phyloP scores from a whole-genome alignment of 2,888 invertebrate species.

The Polymixis lichenea region DNA sequence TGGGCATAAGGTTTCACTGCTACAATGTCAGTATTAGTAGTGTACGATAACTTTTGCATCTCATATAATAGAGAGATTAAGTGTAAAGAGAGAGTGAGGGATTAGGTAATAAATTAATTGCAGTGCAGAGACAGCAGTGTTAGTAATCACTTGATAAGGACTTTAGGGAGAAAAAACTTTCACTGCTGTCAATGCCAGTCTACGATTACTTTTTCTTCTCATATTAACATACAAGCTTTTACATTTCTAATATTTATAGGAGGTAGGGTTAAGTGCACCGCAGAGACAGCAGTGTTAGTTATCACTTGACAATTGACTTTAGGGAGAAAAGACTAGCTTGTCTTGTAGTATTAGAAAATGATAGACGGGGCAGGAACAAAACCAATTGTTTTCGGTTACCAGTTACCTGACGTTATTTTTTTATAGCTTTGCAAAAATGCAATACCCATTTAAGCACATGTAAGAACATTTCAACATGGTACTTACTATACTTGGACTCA shows the following conservation, averaged over 20 bases:
- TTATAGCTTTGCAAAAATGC: background rate
- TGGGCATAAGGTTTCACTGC: background rate
- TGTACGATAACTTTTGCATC: background rate
- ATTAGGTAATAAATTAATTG: background rate
- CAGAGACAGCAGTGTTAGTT: too few species aligned
- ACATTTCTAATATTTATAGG: too few species aligned
- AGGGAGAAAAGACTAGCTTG: background rate
- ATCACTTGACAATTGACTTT: too few species aligned
- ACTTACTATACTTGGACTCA: too few species aligned
- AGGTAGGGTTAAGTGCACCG: too few species aligned
- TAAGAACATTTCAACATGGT: background rate
- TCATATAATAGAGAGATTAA: too few species aligned
- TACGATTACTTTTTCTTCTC: background rate
- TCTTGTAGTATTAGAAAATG: background rate
- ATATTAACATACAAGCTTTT: too few species aligned
- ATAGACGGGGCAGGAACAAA: background rate
- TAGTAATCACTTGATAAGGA: background rate
- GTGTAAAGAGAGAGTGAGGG: background rate
- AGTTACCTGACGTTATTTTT: background rate
- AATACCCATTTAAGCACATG: too few species aligned
- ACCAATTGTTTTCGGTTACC: background rate
- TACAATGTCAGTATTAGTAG: background rate
- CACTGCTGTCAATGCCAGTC: background rate
- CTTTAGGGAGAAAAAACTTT: background rate
- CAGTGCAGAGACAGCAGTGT: background rate